phyloP scores from a whole-genome alignment of 1,140 invertebrate genomes.

The Portunus trituberculatus region DNA sequence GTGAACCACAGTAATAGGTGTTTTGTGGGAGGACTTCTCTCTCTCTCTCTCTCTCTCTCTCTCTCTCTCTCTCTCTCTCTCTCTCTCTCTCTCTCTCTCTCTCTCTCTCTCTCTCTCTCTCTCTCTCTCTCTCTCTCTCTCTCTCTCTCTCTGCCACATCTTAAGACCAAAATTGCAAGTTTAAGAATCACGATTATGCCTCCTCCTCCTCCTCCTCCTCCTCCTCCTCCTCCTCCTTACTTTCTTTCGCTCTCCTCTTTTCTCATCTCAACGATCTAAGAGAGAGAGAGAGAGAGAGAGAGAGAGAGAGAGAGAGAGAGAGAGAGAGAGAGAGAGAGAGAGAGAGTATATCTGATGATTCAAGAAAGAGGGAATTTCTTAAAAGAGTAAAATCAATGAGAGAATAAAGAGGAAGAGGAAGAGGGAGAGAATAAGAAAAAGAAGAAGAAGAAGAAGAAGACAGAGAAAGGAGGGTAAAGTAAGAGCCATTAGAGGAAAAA shows the following conservation, averaged over 20 bases:
- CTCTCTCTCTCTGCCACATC: background rate
- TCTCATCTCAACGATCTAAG: too few relatives aligned
- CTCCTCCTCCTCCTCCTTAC: background rate
- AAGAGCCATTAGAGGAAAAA: too few relatives aligned
- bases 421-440: constrained; percentile 23
- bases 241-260: constrained; percentile 9
- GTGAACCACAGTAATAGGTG: background rate
- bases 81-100: constrained; percentile 35
- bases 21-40: background rate
- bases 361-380: too few relatives aligned
- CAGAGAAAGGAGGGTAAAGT: too few relatives aligned
- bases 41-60: background rate
- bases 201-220: background rate
- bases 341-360: background rate
- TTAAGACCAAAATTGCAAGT: too few relatives aligned
- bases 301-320: constrained; percentile 9
- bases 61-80: constrained; percentile 58
- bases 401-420: constrained; percentile 14
- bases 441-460: too few relatives aligned
- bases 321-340: constrained; percentile 41
- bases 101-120: background rate
- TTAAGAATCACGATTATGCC: too few relatives aligned
- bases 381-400: too few relatives aligned
- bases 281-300: too few relatives aligned
- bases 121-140: constrained; percentile 62